Base-by-base conservation (phyloP, 2,113 vertebrate genomes). In the Pachycephala philippinensis region DNA sequence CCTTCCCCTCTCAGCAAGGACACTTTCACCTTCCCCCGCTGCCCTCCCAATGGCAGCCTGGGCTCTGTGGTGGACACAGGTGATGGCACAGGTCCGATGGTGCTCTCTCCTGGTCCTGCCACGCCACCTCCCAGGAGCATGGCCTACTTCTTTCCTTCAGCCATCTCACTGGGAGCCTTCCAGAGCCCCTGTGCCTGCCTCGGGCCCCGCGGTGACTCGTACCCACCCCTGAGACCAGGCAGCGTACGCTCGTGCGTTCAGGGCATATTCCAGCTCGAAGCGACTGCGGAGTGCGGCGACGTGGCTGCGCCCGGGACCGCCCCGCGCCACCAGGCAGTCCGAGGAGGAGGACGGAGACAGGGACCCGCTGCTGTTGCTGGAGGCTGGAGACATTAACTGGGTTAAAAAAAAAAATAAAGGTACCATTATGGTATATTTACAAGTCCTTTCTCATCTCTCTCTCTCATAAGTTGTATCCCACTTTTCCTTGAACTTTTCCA, bases 311-410 rank as follows among this genome's bases (percentile, higher is more conserved):
- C 99, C 98, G 0, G 99, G 99, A 2, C 99, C 98, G 1, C 98
- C 98, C 0, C 98, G 98, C 1, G 97, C 98, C 1, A 94, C 93
- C n/a, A 99, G 98, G 26, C 99, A 99, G 96, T 99, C 99, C 0
- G 99, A 99, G 17, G 99, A 99, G 1, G 99, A 98, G 11, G 98
- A 99, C 37, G 99, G 99, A 0, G 99, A 99, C 76, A 99, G 98
- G 39, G 99, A 99, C 8, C 99, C 99, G 0, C 99, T 99, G 98
- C 99, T 99, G 96, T 99, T 99, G 95, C 99, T 99, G 69, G 99
- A 99, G 52, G 98, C 98, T 24, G 99, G 99, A 87, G 99, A 99
- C 99, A 99, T 99, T 70, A 99, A 59, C 99, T 99, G 97, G 7
- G 33, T 54, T 37, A 18, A 26, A 14, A 30, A 53, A 53, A 14